Evolutionary conservation across 2,113 vertebrate species (phyloP), one percentile per base, ranked within the genome.

Genomic region (Electrona antarctica): DNA sequence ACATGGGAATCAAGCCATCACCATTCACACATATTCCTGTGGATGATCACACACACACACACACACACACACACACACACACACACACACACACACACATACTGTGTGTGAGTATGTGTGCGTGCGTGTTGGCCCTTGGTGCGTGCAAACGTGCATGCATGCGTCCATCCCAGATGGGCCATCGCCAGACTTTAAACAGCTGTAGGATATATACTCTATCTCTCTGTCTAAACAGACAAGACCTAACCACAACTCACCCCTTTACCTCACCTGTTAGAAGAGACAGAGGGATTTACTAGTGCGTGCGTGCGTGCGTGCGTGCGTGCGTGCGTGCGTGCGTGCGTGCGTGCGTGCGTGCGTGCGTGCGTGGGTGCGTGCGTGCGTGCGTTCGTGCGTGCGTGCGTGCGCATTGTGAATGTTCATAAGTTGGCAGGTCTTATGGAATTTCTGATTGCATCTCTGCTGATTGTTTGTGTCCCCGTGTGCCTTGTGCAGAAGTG

Each of bases 171-270:
- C 64, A 67, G 69, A 78, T 72, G 57, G 62, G 33, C 33, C 45
- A 14, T 73, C 63, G 73, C 76, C 59, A 85, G 74, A 83, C 85
- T 86, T 90, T 88, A 67, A 75, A 80, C 79, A 87, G 81, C 86
- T 83, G 82, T 46, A 62, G 62, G 82, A 86, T 80, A 87, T 82
- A 69, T 60, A 66, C 56, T 47, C 33, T 64, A 46, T 52, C 61
- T 64, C 56, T 47, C 33, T 64, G 46, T 52, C 62, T 64, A 76
- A 84, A 79, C 64, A 71, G 65, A 54, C 76, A 48, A 57, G 49
- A 8, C 14, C 69, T 69, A 49, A 9, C 33, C 45, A 8, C 52
- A 50, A 29, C 41, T 80, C 64, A 71, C 79, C 60, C 69, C 64
- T 69, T 71, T 73, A 47, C 49, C 64, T 15, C 80, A 82, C 74